A percentile compares a stretch with the other conserved stretches of the same genome.
Evolutionary conservation across 1,140 invertebrate genomes (phyloP).

Genomic region (Drosophila prosaltans): DNA sequence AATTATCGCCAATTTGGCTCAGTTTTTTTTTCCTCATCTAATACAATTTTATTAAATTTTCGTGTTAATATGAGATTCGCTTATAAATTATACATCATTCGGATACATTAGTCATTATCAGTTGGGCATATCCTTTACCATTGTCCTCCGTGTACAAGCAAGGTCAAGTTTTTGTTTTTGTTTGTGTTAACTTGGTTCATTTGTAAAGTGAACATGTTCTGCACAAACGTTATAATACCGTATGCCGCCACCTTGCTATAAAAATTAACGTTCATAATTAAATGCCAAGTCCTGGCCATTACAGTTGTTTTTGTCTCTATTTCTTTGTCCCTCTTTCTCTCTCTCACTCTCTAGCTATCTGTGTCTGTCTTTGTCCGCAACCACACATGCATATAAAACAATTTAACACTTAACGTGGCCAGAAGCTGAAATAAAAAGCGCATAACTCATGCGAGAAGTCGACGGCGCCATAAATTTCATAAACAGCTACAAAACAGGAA

Average conservation of each 20-base stretch:
- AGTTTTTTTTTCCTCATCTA: too few species aligned
- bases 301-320: not conserved
- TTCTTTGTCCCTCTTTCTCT: not conserved
- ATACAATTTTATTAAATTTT: too few species aligned
- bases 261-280: constrained; percentile 21
- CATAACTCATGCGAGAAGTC: constrained; percentile 54
- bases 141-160: too few species aligned
- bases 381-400: constrained; percentile 65
- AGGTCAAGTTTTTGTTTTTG: too few species aligned
- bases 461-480: constrained; percentile 57
- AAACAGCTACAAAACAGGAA: constrained; percentile 61
- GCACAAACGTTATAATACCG: not conserved
- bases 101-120: too few species aligned
- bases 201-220: not conserved
- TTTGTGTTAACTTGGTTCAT: not conserved
- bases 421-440: constrained; percentile 56
- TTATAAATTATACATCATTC: too few species aligned
- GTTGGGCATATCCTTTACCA: too few species aligned
- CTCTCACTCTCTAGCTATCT: not conserved
- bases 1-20: too few species aligned
- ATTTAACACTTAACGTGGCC: constrained; percentile 75
- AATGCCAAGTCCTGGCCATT: constrained; percentile 4
- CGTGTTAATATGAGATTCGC: too few species aligned
- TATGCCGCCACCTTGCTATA: constrained; percentile 7
- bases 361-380: not conserved